phyloP scores from a whole-genome alignment of 2,797 vertebrate species.

The Novumbra hubbsi region DNA sequence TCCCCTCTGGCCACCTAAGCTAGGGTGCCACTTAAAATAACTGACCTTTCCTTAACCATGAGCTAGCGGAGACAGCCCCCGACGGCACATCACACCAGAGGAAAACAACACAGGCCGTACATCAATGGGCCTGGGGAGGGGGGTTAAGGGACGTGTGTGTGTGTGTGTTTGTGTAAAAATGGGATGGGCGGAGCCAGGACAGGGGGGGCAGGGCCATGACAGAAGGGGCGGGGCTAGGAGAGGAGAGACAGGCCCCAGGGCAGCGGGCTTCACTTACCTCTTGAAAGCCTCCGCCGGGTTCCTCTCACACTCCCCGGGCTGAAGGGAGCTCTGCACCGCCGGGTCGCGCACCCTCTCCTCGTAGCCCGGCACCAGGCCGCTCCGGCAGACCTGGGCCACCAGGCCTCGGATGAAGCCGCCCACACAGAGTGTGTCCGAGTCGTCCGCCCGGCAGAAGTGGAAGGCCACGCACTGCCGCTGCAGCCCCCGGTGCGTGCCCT shows the following conservation, averaged over 20 bases:
- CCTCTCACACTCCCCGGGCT: constrained; percentile 92
- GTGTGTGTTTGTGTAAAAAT: constrained; percentile 45
- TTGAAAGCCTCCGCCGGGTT: constrained; percentile 96
- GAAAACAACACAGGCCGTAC: constrained; percentile 59
- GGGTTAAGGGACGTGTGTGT: constrained; percentile 45
- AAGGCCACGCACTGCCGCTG: constrained; percentile 88
- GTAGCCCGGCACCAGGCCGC: constrained; percentile 85
- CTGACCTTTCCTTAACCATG: constrained; percentile 47
- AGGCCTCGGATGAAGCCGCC: constrained; percentile 86
- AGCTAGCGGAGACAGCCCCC: constrained; percentile 37
- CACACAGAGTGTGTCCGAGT: constrained; percentile 88
- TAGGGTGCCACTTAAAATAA: constrained; percentile 48
- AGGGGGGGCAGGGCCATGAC: constrained; percentile 10
- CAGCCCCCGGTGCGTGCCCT: constrained; percentile 81
- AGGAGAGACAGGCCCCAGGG: constrained; percentile 11
- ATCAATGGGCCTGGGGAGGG: constrained; percentile 44
- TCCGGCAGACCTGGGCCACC: constrained; percentile 84
- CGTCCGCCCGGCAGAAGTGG: constrained; percentile 95
- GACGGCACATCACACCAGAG: constrained; percentile 47
- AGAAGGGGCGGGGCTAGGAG: not conserved
- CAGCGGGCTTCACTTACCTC: constrained; percentile 76
- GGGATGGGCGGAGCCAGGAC: constrained; percentile 38
- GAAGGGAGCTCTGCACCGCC: constrained; percentile 83
- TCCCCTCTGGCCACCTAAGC: constrained; percentile 44
- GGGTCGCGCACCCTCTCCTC: constrained; percentile 91